These are phyloP conservation scores for Caenorhabditis sp. DNA, from an alignment of 2,888 invertebrate species.

Conservation along the genomic window DNA sequence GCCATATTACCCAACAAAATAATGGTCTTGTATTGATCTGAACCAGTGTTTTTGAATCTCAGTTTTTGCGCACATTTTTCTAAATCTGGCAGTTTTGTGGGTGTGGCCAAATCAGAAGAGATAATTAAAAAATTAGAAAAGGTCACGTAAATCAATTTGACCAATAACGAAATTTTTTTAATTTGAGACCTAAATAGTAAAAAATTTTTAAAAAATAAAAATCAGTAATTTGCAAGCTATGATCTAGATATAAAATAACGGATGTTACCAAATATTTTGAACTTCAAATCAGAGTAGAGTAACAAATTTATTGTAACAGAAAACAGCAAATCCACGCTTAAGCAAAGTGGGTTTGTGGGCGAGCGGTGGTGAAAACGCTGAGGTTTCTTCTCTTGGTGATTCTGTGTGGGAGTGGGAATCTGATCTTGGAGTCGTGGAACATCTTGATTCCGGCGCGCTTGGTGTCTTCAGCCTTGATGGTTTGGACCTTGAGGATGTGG, in stretches of 20 bases:
- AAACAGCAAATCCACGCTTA: slow-evolving; percentile 55
- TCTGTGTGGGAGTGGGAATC: slow-evolving; percentile 88
- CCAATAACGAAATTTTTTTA: too few species aligned
- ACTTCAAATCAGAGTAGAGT: slow-evolving; percentile 16
- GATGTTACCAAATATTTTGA: neutral
- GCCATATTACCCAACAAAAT: too few species aligned
- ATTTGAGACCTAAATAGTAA: too few species aligned
- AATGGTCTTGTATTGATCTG: too few species aligned
- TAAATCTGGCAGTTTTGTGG: too few species aligned
- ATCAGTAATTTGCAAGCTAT: neutral
- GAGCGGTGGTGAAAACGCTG: slow-evolving; percentile 74
- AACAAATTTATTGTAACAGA: slow-evolving; percentile 55
- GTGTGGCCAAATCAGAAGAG: too few species aligned
- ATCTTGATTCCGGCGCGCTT: slow-evolving; percentile 94
- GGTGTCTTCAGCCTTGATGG: slow-evolving; percentile 86
- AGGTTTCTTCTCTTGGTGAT: slow-evolving; percentile 74
- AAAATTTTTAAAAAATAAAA: neutral
- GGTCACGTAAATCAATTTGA: too few species aligned
- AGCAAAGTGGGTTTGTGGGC: slow-evolving; percentile 74
- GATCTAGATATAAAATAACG: neutral
- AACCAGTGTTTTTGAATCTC: too few species aligned
- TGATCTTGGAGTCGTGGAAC: slow-evolving; percentile 93
- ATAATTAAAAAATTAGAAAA: too few species aligned
- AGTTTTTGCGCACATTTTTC: too few species aligned
- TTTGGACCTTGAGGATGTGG: slow-evolving; percentile 87